Evolutionary conservation across 2,888 invertebrate species (phyloP).

Genomic region (Axea sp.): DNA sequence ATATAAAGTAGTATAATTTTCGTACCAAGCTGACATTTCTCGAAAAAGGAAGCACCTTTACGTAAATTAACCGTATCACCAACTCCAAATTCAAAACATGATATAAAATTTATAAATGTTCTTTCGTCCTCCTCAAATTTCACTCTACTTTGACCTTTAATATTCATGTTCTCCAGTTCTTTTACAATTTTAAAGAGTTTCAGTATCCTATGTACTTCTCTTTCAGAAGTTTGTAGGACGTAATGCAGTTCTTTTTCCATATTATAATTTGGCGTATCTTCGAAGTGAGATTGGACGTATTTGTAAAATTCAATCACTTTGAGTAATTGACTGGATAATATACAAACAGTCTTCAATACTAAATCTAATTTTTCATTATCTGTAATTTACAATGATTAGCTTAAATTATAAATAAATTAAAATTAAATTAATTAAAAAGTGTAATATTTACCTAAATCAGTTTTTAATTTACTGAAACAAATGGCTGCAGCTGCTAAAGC

Average conservation of each 20-base stretch:
- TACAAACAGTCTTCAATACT: slow-evolving; percentile 67
- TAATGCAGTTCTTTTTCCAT: slow-evolving; percentile 67
- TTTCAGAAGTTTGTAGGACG: slow-evolving; percentile 74
- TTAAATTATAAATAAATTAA: too few species aligned
- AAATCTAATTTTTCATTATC: slow-evolving; percentile 71
- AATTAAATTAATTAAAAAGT: too few species aligned
- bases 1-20: too few species aligned
- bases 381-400: too few species aligned
- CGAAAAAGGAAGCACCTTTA: slow-evolving; percentile 75
- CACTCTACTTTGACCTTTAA: slow-evolving; percentile 69
- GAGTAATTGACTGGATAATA: slow-evolving; percentile 69
- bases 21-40: slow-evolving; percentile 76
- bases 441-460: slow-evolving; percentile 8
- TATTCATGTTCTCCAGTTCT: slow-evolving; percentile 64
- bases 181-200: slow-evolving; percentile 72
- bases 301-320: slow-evolving; percentile 73
- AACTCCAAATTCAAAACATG: slow-evolving; percentile 75
- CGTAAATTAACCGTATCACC: slow-evolving; percentile 77
- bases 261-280: slow-evolving; percentile 71
- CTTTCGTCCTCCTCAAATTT: slow-evolving; percentile 75
- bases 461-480: slow-evolving; percentile 76
- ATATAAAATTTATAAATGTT: slow-evolving; percentile 75
- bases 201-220: slow-evolving; percentile 77
- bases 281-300: slow-evolving; percentile 68
- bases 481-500: slow-evolving; percentile 81